Percentiles rank a stretch among this genome's conserved stretches.
phyloP scores from a whole-genome alignment of 2,113 vertebrate genomes.

The Ivindomyrus marchei region DNA sequence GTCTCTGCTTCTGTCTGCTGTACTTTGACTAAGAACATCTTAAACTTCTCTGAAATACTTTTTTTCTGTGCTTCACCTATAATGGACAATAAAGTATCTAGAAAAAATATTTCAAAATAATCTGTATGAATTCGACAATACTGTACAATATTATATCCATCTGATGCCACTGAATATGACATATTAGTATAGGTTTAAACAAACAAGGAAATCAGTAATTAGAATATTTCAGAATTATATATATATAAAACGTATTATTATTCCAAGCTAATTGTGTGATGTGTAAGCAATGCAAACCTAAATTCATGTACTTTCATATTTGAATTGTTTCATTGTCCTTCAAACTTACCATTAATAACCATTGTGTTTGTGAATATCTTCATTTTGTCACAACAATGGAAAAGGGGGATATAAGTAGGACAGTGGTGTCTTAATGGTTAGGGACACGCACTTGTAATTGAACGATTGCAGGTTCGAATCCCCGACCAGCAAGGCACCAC shows the following conservation, averaged over 20 bases:
- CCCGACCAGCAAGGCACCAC: too few relatives aligned
- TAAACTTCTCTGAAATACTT: neutral
- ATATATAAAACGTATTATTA: neutral
- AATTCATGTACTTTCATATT: neutral
- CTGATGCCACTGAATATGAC: neutral
- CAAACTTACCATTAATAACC: neutral
- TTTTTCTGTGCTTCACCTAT: neutral
- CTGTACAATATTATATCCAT: neutral
- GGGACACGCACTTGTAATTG: too few relatives aligned
- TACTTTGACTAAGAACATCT: neutral
- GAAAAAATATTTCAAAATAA: neutral
- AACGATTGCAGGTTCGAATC: too few relatives aligned
- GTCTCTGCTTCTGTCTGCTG: neutral
- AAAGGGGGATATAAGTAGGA: neutral
- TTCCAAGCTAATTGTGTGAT: neutral
- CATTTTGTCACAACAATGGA: neutral
- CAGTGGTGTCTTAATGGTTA: too few relatives aligned
- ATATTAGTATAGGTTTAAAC: neutral
- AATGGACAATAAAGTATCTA: neutral
- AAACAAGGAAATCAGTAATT: neutral
- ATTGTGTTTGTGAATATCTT: neutral
- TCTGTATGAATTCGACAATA: neutral
- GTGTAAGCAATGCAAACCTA: neutral
- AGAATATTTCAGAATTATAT: neutral
- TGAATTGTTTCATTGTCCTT: neutral